Evolutionary conservation across 2,113 vertebrate species (phyloP).

Genomic region (Odobenus rosmarus): DNA sequence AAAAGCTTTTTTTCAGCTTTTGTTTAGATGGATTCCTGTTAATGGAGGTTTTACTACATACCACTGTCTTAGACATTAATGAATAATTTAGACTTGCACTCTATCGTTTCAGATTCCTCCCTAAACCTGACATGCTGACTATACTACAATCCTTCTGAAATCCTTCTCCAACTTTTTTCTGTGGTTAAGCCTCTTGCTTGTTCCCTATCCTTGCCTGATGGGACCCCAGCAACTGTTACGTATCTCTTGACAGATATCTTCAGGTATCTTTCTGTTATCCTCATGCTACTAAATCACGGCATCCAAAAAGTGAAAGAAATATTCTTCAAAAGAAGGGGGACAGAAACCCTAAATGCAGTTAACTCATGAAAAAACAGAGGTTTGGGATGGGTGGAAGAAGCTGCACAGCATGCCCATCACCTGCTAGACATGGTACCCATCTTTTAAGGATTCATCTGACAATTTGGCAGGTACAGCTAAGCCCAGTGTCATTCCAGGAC

Average conservation of each 20-base stretch:
- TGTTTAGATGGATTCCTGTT: not conserved
- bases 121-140: not conserved
- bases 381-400: not conserved
- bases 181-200: not conserved
- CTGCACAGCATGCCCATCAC: not conserved
- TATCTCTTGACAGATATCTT: not conserved
- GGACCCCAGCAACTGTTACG: not conserved
- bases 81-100: not conserved
- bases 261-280: not conserved
- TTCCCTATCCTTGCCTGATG: too few species aligned
- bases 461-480: not conserved
- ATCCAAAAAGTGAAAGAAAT: not conserved
- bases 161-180: not conserved
- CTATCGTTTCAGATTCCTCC: not conserved
- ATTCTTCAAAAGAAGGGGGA: not conserved
- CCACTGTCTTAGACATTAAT: not conserved
- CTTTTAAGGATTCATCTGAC: not conserved
- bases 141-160: not conserved
- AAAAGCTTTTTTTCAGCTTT: not conserved
- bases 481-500: not conserved
- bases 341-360: not conserved
- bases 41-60: not conserved
- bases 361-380: not conserved
- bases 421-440: accelerated
- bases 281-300: not conserved